Evolutionary conservation across 53 echinoderm and acorn worm genomes (phyloP).

Genomic region (Paracentrotus lividus): DNA sequence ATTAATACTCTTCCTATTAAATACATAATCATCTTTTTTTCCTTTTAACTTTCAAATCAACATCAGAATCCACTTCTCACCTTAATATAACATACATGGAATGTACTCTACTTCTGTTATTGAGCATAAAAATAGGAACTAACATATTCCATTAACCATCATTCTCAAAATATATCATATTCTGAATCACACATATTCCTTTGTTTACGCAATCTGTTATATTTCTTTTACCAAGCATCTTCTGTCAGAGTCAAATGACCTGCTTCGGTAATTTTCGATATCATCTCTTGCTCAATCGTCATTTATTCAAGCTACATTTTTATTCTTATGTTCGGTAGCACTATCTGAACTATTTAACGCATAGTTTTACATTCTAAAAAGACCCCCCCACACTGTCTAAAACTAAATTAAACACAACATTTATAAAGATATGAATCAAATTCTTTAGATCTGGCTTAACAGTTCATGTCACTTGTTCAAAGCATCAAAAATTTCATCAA

Average conservation of each 20-base stretch:
- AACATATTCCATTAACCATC: background rate
- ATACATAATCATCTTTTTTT: constrained; percentile 1
- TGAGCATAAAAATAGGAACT: background rate
- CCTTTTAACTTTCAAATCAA: background rate
- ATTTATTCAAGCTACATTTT: no score
- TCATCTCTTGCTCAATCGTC: no score
- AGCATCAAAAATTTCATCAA: background rate
- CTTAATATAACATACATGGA: background rate
- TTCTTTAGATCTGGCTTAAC: background rate
- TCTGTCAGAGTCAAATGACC: no score
- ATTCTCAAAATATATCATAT: background rate
- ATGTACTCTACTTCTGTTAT: background rate
- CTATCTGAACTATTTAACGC: no score
- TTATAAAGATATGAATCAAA: no score
- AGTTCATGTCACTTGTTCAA: background rate
- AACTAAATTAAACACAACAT: no score
- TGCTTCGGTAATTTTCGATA: no score
- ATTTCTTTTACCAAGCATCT: background rate
- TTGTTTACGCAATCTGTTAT: background rate
- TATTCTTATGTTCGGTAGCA: no score
- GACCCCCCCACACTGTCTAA: no score
- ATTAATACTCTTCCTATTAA: background rate
- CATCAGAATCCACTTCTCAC: background rate
- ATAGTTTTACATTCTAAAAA: no score
- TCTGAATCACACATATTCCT: background rate